Evolutionary conservation across 2,888 invertebrate species (phyloP).

Genomic region (Sepiola atlantica): DNA sequence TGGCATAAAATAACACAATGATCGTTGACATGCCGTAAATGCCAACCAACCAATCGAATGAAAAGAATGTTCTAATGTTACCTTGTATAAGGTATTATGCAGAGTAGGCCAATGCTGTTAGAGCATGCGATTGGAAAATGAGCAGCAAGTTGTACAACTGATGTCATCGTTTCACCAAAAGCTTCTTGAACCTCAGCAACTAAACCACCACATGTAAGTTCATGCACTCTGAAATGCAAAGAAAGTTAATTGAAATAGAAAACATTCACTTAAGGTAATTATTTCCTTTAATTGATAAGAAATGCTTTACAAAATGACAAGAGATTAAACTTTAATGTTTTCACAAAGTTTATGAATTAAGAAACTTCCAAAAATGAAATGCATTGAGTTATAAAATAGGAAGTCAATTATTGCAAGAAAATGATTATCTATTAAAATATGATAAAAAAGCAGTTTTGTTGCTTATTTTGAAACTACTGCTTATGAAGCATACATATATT

Average conservation of each 20-base stretch:
- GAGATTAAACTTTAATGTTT: too few species aligned
- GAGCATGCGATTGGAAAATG: constrained; percentile 73
- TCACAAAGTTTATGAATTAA: too few species aligned
- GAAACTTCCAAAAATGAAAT: too few species aligned
- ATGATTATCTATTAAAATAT: too few species aligned
- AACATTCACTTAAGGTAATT: neutral
- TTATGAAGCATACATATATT: neutral
- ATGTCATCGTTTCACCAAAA: constrained; percentile 73
- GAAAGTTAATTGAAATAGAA: constrained; percentile 1
- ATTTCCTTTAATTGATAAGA: too few species aligned
- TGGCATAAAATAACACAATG: too few species aligned
- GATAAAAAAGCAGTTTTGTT: neutral
- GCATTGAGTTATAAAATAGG: too few species aligned
- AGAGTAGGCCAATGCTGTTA: constrained; percentile 73
- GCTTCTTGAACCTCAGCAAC: constrained; percentile 71
- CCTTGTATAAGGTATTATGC: constrained; percentile 74
- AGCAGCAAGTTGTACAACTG: constrained; percentile 72
- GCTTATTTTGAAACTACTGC: neutral
- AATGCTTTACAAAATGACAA: too few species aligned
- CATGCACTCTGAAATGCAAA: constrained; percentile 62
- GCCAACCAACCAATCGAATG: too few species aligned
- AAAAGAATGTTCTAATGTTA: constrained; percentile 50
- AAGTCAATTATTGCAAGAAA: too few species aligned
- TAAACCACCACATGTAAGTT: constrained; percentile 73
- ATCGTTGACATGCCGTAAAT: too few species aligned